Evolutionary conservation across 2,888 invertebrate species (phyloP), one percentile per base, ranked within the genome.

Genomic region (Drosophila tripunctata): DNA sequence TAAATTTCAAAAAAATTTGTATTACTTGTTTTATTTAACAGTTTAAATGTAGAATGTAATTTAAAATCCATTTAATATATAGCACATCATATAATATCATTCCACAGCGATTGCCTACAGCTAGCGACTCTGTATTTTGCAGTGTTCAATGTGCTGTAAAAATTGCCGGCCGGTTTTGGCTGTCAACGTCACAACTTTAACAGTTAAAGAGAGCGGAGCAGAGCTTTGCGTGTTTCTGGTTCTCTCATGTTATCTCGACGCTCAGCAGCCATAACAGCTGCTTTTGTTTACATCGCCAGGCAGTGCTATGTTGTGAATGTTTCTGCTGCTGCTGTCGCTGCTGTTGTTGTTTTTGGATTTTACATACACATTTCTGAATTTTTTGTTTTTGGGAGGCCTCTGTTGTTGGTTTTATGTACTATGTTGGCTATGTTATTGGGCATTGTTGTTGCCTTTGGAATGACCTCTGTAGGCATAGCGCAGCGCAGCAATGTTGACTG

Each of bases 391-490:
- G 22, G 61, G 64, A 47, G 60, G 51, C 48, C 57, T 62, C 56
- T 67, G 45, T 38, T 72, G 50, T 58, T 67, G 63, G 30, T 51
- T 61, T 77, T 77, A 69, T 84, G 78, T 60, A 77, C 51, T 48
- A 52, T 55, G 62, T 67, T 78, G 72, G 38, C 55, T 78, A n/a
- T n/a, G 73, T 64, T 78, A 62, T 78, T 58, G 67, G n/a, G 75
- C 73, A 61, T 85, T 87, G 86, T 89, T 88, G 88, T 88, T 89
- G 89, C 84, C 87, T 84, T 89, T 89, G 87, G 84, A 87, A 84
- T 89, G 89, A 89, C 88, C 89, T 88, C 89, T 89, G 79, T 83
- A 85, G 80, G 84, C 83, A 71, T 67, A 76, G 47, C 63, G 65
- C 45, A 62, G 62, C 60, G 30, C n/a, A n/a, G n/a, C n/a, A n/a